These are phyloP conservation scores for Calonectris borealis DNA, from an alignment of 2,113 vertebrate species.

Conservation along the genomic window DNA sequence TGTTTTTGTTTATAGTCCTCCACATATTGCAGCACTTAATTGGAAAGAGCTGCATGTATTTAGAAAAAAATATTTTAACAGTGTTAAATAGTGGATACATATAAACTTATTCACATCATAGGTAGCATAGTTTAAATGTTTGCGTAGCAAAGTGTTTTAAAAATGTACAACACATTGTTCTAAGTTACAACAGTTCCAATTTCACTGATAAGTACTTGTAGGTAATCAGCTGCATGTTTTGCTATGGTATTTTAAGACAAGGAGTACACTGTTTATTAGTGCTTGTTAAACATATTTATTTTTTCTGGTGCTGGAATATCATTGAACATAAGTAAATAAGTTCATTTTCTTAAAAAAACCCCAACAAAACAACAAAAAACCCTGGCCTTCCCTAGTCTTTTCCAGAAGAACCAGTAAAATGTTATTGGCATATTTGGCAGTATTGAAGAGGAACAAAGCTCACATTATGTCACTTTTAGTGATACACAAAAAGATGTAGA, in stretches of 20 bases:
- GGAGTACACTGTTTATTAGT: fast-evolving
- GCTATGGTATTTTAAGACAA: not conserved
- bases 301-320: not conserved
- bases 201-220: not conserved
- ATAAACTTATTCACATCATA: not conserved
- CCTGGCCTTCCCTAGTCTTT: not conserved
- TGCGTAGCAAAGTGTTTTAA: not conserved
- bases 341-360: fast-evolving
- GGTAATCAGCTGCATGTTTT: not conserved
- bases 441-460: not conserved
- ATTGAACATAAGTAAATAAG: not conserved
- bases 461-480: not conserved
- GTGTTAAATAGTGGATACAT: not conserved
- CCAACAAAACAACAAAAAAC: not conserved
- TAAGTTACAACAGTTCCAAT: not conserved
- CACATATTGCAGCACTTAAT: not conserved
- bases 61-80: not conserved
- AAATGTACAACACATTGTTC: not conserved
- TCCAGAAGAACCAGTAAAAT: not conserved
- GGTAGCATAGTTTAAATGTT: not conserved
- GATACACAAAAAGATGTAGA: not conserved
- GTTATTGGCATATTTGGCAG: not conserved
- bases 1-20: not conserved
- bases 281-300: not conserved
- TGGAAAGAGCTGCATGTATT: not conserved